Evolutionary conservation across 2,888 invertebrate species (phyloP).

Genomic region (Tholera decimalis): DNA sequence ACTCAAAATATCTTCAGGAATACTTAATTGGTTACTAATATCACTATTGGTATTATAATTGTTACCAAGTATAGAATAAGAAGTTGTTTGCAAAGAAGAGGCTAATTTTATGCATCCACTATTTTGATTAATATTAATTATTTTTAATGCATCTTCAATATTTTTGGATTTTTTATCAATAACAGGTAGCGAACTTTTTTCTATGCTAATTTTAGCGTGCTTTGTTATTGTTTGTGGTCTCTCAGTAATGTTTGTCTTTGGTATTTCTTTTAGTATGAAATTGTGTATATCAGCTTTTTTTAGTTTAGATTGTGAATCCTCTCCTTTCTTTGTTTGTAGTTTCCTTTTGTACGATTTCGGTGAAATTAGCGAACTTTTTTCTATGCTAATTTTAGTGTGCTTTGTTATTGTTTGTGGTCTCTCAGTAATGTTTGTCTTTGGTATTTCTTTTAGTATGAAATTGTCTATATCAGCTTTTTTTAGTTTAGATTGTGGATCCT

Average conservation of each 20-base stretch:
- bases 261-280: background rate
- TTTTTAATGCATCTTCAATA: slow-evolving; percentile 58
- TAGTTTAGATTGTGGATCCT: background rate
- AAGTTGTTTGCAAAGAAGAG: slow-evolving; percentile 26
- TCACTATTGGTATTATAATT: background rate
- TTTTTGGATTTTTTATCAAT: slow-evolving; percentile 41
- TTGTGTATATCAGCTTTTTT: background rate
- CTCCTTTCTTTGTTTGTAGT: background rate
- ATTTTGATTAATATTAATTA: slow-evolving; percentile 56
- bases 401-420: background rate
- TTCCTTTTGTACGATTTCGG: background rate
- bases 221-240: background rate
- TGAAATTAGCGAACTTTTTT: slow-evolving; percentile 17
- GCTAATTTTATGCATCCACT: slow-evolving; percentile 20
- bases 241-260: background rate
- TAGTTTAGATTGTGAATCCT: background rate
- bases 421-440: background rate
- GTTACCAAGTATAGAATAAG: background rate
- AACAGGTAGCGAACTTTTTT: background rate
- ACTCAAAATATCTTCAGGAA: background rate
- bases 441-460: background rate
- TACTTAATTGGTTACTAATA: background rate
- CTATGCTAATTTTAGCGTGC: too few species aligned
- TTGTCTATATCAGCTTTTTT: background rate
- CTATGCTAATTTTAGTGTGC: too few species aligned